Percentiles rank a stretch among this genome's conserved stretches.
Evolutionary conservation across 2,113 vertebrate species (phyloP).

Genomic region (Thymallus thymallus): DNA sequence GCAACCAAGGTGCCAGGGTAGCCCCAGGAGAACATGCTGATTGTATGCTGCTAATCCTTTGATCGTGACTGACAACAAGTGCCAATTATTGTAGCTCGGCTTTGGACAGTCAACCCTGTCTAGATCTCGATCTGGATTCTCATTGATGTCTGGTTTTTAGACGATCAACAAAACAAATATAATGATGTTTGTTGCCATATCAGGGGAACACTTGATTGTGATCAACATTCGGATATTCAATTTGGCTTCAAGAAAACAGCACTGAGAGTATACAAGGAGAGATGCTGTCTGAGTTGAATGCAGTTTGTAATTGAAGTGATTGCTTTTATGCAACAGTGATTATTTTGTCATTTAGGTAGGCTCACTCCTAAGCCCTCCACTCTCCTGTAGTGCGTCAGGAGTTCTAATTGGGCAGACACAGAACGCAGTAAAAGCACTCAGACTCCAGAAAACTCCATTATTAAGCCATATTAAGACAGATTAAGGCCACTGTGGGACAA

Average conservation of each 20-base stretch:
- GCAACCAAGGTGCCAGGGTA: background rate
- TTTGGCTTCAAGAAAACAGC: background rate
- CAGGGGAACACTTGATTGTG: background rate
- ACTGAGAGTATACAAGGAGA: background rate
- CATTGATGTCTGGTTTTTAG: background rate
- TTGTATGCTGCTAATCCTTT: constrained; percentile 9
- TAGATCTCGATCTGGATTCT: background rate
- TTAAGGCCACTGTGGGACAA: constrained; percentile 47
- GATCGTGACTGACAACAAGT: constrained; percentile 14
- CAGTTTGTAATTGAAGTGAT: constrained; percentile 36
- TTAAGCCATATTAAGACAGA: constrained; percentile 58
- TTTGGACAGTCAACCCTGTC: background rate
- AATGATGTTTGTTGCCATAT: background rate
- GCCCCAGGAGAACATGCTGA: background rate
- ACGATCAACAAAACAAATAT: background rate
- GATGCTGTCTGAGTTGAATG: constrained; percentile 19
- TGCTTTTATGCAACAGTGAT: constrained; percentile 13
- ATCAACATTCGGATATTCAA: constrained; percentile 2
- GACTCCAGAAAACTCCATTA: constrained; percentile 44
- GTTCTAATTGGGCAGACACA: constrained; percentile 22
- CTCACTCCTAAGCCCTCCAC: constrained; percentile 12
- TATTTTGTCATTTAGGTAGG: constrained; percentile 39
- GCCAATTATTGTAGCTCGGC: constrained; percentile 7
- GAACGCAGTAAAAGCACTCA: constrained; percentile 31
- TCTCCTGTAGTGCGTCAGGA: constrained; percentile 22